Conservation (phyloP, 92 coral and sea anemone species). For the Epizoanthus rinbou region DNA sequence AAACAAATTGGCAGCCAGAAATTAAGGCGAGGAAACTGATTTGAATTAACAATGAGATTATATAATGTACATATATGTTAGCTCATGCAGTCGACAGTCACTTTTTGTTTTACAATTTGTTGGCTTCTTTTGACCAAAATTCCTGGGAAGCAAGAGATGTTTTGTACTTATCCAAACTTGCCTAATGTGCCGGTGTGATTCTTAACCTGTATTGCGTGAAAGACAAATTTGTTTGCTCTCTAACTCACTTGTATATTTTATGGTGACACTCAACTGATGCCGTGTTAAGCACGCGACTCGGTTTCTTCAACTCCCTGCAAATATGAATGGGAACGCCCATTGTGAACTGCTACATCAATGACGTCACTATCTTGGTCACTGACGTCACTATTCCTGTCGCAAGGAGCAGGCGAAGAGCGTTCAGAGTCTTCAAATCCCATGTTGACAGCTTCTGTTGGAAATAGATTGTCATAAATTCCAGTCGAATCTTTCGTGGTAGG, state of each 20-base stretch:
- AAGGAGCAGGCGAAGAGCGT: constrained; percentile 39
- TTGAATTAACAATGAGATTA: no score
- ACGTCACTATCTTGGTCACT: constrained; percentile 37
- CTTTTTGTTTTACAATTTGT: no score
- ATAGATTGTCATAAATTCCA: constrained; percentile 30
- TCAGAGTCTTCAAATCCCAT: constrained; percentile 43
- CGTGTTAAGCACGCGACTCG: constrained; percentile 12
- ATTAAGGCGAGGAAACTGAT: no score
- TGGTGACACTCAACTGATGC: neutral
- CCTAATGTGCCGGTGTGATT: no score
- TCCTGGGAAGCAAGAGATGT: no score
- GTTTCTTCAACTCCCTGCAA: constrained; percentile 26
- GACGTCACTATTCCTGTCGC: constrained; percentile 38
- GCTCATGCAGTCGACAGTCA: no score
- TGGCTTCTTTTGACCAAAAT: no score
- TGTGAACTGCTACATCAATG: neutral
- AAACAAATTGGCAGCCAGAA: no score
- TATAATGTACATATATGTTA: no score
- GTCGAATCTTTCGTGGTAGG: constrained; percentile 4
- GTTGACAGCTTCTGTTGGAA: constrained; percentile 33
- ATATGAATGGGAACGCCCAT: constrained; percentile 11
- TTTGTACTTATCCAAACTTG: no score
- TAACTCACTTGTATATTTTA: constrained; percentile 3
- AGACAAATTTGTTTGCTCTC: neutral
- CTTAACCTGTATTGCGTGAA: neutral